Evolutionary conservation across 2,797 vertebrate genomes (phyloP), one percentile per base, ranked within the genome.

Genomic region (Centropyge bicolor): DNA sequence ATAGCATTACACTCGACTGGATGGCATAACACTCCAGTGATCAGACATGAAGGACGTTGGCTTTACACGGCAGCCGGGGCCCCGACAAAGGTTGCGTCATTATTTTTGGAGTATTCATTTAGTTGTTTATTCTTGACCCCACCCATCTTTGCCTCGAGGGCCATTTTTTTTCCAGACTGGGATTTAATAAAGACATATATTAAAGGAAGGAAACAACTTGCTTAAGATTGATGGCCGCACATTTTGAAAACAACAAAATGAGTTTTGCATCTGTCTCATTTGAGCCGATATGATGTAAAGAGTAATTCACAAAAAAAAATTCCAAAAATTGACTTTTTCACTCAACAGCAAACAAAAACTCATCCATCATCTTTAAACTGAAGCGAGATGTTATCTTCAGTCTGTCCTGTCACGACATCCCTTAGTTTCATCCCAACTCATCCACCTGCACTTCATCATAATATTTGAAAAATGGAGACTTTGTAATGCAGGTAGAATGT

Each of bases 1-100:
- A 91, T 77, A 87, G 80, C 56, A 54, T 90, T 87, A 87, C 84
- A 86, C 85, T 80, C 56, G 9, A 79, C 75, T 83, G 74, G 76
- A 84, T 84, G 67, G 68, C 64, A 81, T 71, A 82, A 82, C 79
- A 87, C 77, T 84, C 74, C 69, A 76, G 20, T 70, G 62, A 86
- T 84, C 73, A 79, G 75, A 90, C 84, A 60, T 72, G 60, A 82
- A 83, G 82, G 85, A 85, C 72, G 70, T 35, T 62, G 73, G 65
- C 62, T 83, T 74, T 61, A 63, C 54, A 16, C 12, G 3, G 22
- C 67, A 60, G 51, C 22, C 22, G 0, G 12, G 24, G 27, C 27
- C 74, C 31, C 1, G 11, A 61, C n/a, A 73, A 71, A 69, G 27
- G 43, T 63, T 40, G 22, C 19, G 60, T 55, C 5, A 14, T 48